Evolutionary conservation across 2,797 vertebrate genomes (phyloP).

Genomic region (Dendrocincla fuliginosa): DNA sequence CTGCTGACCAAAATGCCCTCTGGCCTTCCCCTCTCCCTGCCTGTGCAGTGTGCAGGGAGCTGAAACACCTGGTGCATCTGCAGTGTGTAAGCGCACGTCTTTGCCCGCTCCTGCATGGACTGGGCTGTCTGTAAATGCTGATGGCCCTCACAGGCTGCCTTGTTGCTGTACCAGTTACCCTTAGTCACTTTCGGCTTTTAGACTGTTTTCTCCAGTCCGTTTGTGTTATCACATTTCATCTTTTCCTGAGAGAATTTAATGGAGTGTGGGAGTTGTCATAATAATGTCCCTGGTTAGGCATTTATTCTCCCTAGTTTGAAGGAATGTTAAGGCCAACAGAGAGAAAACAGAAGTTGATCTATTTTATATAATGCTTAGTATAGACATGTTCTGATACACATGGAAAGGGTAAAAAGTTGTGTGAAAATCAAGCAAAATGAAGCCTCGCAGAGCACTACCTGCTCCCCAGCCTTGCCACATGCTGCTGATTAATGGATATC

Average conservation of each 20-base stretch:
- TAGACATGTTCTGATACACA: neutral
- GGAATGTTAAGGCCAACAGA: neutral
- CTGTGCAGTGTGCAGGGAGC: accelerated
- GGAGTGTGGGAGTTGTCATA: conserved; percentile 25
- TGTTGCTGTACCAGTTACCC: neutral
- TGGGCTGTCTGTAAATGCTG: accelerated
- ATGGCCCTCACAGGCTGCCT: neutral
- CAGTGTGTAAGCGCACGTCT: accelerated
- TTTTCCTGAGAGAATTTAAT: conserved; percentile 43
- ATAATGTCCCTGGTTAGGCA: neutral
- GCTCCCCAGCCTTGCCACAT: neutral
- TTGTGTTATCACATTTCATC: neutral
- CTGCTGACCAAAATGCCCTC: neutral
- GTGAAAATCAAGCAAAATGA: neutral
- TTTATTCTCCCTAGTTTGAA: conserved; percentile 47
- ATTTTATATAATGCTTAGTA: neutral
- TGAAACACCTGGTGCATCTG: accelerated
- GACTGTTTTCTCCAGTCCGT: neutral
- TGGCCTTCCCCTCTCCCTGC: neutral
- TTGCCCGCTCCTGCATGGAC: accelerated
- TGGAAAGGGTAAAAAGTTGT: neutral
- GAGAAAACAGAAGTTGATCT: neutral
- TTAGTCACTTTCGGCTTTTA: neutral
- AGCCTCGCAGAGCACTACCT: neutral
- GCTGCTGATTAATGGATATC: neutral